Base-by-base conservation (phyloP, 2,797 vertebrate species). In the Coccyzus lansbergi region DNA sequence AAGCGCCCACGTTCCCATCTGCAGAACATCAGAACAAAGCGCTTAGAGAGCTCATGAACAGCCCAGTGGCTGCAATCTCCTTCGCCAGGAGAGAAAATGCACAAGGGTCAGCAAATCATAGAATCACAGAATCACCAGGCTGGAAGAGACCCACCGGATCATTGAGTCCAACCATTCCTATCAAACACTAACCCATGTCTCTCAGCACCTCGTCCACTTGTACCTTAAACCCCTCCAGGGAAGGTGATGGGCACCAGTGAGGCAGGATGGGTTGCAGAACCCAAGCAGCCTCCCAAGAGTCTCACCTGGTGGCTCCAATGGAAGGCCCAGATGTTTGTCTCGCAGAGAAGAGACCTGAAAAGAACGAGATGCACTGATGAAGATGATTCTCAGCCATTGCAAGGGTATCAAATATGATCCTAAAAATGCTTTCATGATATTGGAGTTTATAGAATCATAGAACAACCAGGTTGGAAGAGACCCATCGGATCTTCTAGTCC, bases 241-340 rank as follows among this genome's bases (percentile, higher is more conserved):
- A n/a, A n/a, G n/a, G n/a, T n/a, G n/a, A n/a, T n/a, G 8, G 65
- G 42, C 16, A 21, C 16, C 1, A 0, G 21, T 0, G 0, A 49
- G 40, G 17, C 3, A 3, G n/a, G n/a, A 40, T 38, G 62, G 62
- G 62, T 36, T 48, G 53, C n/a, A 58, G 59, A 63, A 36, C 56
- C 28, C 59, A 8, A 15, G 36, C 20, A n/a, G 13, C 63, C 18
- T 51, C 60, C 26, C 10, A 7, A 18, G 29, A 36, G 28, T 70
- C 97, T 97, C 90, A 98, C 97, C 97, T 96, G 95, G 36, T 10
- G 72, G 81, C n/a, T 78, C 94, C 26, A 49, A 19, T 7, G 52
- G 79, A 56, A 89, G 33, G 15, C 51, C 31, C 7, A 86, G 92
- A 0, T 52, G 83, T 33, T 55, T 90, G 58, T 96, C 86, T 42